Base-by-base conservation (phyloP, 2,797 vertebrate genomes). In the Cynopterus sphinx region DNA sequence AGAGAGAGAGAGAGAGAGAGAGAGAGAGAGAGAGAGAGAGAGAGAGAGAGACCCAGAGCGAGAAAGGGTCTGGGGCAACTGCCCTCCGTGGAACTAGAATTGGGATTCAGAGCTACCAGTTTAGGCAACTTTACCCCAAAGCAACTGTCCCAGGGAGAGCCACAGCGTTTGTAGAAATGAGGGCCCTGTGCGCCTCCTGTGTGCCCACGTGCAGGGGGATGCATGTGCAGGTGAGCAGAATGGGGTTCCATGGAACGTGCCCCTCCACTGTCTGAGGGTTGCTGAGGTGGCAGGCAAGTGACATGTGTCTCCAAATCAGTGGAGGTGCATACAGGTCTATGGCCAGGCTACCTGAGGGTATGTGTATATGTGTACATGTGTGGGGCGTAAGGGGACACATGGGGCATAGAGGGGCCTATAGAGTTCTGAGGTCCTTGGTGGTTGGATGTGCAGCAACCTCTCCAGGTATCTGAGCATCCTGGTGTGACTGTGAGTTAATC, bases 71-170 rank as follows among this genome's bases (percentile, higher is more conserved):
- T 19, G 17, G 71, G 53, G 21, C 24, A 61, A n/a, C 51, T 57
- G 71, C 55, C n/a, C 8, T 87, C 17, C 31, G 7, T 65, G 79
- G 57, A 55, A 68, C 9, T 43, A 9, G 75, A 26, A 61, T 5
- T 78, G 43, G 75, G 36, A 70, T 74, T 85, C 70, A 73, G 26
- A 86, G 36, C 22, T 19, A 11, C 49, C 61, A 79, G 43, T 96
- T 93, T 65, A 39, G 75, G 53, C 65, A 87, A 89, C 92, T 96
- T 96, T 71, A 51, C 55, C 55, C n/a, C 87, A 88, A 93, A 94
- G 63, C 92, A 26, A 74, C 92, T 70, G 16, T 92, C 87, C 92
- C 63, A 84, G 63, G 61, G 57, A 61, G 68, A 67, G 39, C 10
- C 51, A 21, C 4, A 0, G 73, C 33, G 15, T 46, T 68, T 41